Conservation (phyloP, 2,113 vertebrate genomes). For the Cochlearius cochlearius region DNA sequence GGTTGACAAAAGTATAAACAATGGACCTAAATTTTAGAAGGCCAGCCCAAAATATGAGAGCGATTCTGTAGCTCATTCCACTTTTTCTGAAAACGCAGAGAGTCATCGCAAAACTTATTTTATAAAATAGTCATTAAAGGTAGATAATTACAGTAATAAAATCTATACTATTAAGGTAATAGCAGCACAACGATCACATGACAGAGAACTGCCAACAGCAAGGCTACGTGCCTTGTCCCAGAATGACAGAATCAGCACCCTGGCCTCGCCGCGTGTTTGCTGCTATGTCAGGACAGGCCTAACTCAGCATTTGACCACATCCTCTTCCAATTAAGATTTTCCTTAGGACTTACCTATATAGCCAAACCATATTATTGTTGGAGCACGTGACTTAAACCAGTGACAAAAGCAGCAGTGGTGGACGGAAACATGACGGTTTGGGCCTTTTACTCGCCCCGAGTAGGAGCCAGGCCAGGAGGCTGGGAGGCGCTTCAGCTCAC, state of each 20-base stretch:
- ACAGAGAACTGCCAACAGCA: no score
- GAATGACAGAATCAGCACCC: neutral
- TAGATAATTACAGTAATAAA: neutral
- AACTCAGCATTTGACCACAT: neutral
- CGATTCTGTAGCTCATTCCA: neutral
- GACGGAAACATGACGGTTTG: neutral
- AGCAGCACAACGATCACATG: neutral
- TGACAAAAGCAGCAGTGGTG: neutral
- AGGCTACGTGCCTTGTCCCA: neutral
- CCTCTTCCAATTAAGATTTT: neutral
- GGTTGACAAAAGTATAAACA: neutral
- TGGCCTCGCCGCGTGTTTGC: rapidly evolving
- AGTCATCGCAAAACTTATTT: neutral
- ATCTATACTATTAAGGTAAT: neutral
- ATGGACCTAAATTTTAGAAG: neutral
- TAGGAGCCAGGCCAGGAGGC: neutral
- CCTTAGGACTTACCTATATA: neutral
- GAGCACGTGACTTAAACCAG: neutral
- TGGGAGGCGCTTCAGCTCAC: neutral
- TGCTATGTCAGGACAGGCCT: neutral
- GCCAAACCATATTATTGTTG: no score
- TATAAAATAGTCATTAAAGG: neutral
- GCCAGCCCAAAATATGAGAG: neutral
- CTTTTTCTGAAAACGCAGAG: neutral
- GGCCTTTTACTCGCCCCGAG: neutral